Evolutionary conservation across 2,113 vertebrate species (phyloP).

Genomic region (Pyxicephalus adspersus): DNA sequence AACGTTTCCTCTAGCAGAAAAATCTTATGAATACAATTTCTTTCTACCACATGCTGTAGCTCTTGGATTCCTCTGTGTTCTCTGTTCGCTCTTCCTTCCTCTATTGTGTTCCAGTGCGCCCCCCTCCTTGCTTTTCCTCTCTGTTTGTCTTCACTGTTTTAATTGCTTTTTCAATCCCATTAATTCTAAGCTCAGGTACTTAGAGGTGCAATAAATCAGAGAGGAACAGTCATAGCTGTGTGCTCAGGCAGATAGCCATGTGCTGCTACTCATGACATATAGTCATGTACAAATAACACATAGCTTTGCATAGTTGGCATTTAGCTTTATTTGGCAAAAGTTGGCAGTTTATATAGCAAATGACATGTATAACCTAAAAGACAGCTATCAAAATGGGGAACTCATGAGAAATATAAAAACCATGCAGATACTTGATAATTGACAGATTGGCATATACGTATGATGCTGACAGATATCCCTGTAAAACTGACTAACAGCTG

Average conservation of each 20-base stretch:
- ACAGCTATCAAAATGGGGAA: background rate
- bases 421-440: background rate
- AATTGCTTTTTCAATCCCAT: slow-evolving; percentile 57
- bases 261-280: slow-evolving; percentile 25
- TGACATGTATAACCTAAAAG: background rate
- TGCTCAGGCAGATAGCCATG: slow-evolving; percentile 27
- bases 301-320: background rate
- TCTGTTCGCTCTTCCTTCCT: slow-evolving; percentile 31
- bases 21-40: background rate
- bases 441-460: slow-evolving; percentile 20
- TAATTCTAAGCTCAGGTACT: slow-evolving; percentile 56
- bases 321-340: background rate
- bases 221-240: slow-evolving; percentile 38
- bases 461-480: slow-evolving; percentile 20
- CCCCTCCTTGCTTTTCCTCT: slow-evolving; percentile 29
- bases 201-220: slow-evolving; percentile 52
- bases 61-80: slow-evolving; percentile 18
- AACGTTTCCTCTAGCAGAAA: no score
- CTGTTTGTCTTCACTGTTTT: slow-evolving; percentile 51
- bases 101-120: slow-evolving; percentile 29
- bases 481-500: slow-evolving; percentile 37
- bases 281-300: slow-evolving; percentile 25
- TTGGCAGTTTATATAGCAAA: background rate
- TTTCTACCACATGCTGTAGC: slow-evolving; percentile 9
- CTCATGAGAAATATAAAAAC: background rate